Percentiles rank a stretch among this genome's conserved stretches.
Evolutionary conservation across 2,888 invertebrate genomes (phyloP).

Genomic region (Noctua fimbriata): DNA sequence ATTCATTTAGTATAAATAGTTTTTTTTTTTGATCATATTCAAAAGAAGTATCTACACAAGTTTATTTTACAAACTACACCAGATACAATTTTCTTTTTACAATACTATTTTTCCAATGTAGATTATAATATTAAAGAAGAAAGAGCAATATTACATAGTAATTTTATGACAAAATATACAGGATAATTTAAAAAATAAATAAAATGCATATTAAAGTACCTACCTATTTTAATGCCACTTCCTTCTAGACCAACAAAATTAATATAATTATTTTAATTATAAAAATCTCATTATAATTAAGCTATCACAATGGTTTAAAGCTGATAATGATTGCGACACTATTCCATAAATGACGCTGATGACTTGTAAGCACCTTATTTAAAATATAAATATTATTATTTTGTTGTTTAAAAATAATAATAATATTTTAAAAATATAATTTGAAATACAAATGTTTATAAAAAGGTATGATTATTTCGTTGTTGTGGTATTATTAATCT

Average conservation of each 20-base stretch:
- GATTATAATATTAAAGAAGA: not conserved
- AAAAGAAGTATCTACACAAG: not conserved
- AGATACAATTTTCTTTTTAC: not conserved
- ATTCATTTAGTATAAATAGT: not conserved
- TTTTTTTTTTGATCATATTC: not conserved
- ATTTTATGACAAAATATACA: not conserved
- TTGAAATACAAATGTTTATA: not conserved
- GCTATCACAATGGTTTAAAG: slow-evolving; percentile 84
- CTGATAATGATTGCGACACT: slow-evolving; percentile 70
- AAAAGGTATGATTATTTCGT: not conserved
- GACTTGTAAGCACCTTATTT: slow-evolving; percentile 61
- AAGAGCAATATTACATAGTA: not conserved
- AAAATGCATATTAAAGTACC: slow-evolving; percentile 17
- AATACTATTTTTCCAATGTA: not conserved
- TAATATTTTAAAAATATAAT: not conserved
- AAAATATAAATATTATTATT: slow-evolving; percentile 24
- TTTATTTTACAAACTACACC: not conserved
- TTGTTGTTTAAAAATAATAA: slow-evolving; percentile 39
- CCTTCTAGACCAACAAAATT: slow-evolving; percentile 22
- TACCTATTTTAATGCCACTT: slow-evolving; percentile 5
- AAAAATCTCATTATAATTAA: slow-evolving; percentile 58
- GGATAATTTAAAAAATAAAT: not conserved
- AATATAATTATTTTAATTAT: slow-evolving; percentile 25
- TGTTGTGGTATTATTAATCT: not conserved
- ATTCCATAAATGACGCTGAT: slow-evolving; percentile 56